A percentile compares a stretch with the other conserved stretches of the same genome.
phyloP scores from a whole-genome alignment of 2,797 vertebrate genomes.

The Crocidura indochinensis region DNA sequence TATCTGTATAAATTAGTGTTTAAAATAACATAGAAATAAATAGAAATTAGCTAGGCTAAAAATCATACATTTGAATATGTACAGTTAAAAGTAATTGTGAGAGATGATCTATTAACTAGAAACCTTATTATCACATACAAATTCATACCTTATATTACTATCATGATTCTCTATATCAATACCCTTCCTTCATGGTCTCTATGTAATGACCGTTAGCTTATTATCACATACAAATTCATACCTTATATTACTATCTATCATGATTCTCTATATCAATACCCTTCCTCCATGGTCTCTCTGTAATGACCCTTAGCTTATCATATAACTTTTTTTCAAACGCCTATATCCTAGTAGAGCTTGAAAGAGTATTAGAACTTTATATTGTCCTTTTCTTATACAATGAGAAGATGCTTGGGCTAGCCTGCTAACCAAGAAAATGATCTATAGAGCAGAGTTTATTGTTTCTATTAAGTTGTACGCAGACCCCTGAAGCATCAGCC shows the following conservation, averaged over 20 bases:
- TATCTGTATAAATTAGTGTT: constrained; percentile 32
- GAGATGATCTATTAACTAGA: neutral
- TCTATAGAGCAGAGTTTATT: too few species aligned
- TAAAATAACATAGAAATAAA: neutral
- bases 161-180: neutral
- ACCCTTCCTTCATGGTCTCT: neutral
- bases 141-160: neutral
- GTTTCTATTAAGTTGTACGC: too few species aligned
- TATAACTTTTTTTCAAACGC: too few species aligned
- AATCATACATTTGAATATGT: neutral
- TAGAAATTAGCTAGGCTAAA: constrained; percentile 3
- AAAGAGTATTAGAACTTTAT: too few species aligned
- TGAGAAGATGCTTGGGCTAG: too few species aligned
- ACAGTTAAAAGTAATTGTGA: neutral
- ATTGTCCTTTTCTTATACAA: too few species aligned
- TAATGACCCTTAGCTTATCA: too few species aligned
- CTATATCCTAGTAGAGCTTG: too few species aligned
- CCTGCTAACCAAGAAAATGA: too few species aligned
- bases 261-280: neutral
- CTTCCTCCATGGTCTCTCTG: neutral
- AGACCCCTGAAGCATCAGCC: too few species aligned
- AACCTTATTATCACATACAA: neutral
- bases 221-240: too few species aligned
- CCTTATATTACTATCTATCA: neutral
- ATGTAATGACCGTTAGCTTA: too few species aligned